Evolutionary conservation across 2,888 invertebrate species (phyloP), one percentile per base, ranked within the genome.

Genomic region (Tipula confusa): DNA sequence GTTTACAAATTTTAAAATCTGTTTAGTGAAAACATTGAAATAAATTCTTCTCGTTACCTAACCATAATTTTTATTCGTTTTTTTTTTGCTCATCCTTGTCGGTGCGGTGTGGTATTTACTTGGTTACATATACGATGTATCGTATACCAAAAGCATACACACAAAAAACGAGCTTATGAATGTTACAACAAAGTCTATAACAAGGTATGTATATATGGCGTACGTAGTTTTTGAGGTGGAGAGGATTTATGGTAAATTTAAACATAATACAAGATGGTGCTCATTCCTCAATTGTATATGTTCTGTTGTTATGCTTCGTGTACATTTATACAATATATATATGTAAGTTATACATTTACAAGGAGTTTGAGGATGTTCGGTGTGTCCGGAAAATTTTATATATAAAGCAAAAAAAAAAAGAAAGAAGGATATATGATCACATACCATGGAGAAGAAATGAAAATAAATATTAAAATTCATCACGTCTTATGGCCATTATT

Each of bases 401-500:
- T 43, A 43, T 43, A 43, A 64, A 64, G 24, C 64, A 64, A 64
- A 64, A 48, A 48, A 43, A 43, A 43, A 43, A 43, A 43, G 64
- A 24, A 64, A 64, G 64, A 64, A 64, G 64, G 64, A 64, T 64
- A n/a, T n/a, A 64, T 64, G 64, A 64, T 64, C 64, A 64, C 64
- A 64, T 64, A 64, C 24, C 64, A 24, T 64, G 24, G 64, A 18
- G 64, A 64, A 64, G 24, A 64, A 64, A 64, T 64, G 64, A 64
- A 64, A 64, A 64, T 64, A 64, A 24, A 24, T 64, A 64, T 64
- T 64, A 64, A 64, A 64, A 64, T 64, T 64, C 64, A 64, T 64
- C 64, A 64, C 64, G 64, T 64, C 64, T 64, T 64, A 64, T 64
- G 64, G 64, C 64, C 64, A 64, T 64, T 64, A 64, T 64, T 64